phyloP scores from a whole-genome alignment of 2,113 vertebrate species.

The Rhinogobius similis region DNA sequence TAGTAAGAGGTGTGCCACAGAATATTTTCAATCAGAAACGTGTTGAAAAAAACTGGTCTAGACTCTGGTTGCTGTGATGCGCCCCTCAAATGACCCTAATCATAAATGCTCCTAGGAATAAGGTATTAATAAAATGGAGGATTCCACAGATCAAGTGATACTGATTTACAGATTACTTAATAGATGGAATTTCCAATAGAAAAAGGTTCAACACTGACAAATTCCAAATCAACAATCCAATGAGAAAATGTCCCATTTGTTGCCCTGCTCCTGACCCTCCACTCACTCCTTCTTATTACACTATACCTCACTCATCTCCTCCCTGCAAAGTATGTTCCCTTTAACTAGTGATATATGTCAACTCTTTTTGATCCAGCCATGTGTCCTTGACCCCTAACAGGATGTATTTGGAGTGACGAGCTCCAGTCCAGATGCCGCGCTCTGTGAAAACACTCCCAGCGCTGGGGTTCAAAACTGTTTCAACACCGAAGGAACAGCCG shows the following conservation, averaged over 20 bases:
- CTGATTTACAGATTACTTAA: too few relatives aligned
- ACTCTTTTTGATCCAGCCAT: constrained; percentile 50
- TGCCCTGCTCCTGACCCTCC: not conserved
- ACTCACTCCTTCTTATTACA: constrained; percentile 1
- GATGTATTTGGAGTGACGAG: constrained; percentile 52
- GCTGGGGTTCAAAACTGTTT: constrained; percentile 68
- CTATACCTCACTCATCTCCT: constrained; percentile 20
- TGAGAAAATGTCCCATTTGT: not conserved
- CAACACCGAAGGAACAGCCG: constrained; percentile 66
- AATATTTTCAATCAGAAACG: too few relatives aligned
- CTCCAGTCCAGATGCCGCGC: constrained; percentile 59
- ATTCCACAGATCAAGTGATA: not conserved
- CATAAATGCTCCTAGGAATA: too few relatives aligned
- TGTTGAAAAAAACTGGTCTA: too few relatives aligned
- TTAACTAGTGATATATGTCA: constrained; percentile 53
- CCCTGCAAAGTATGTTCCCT: constrained; percentile 45
- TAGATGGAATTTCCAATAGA: not conserved
- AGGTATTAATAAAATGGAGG: not conserved
- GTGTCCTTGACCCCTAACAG: constrained; percentile 65
- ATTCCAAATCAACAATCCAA: not conserved
- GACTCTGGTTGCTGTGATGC: not conserved
- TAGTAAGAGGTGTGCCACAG: too few relatives aligned
- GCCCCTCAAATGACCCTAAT: not conserved
- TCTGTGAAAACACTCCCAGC: constrained; percentile 68
- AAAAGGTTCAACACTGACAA: not conserved